Conservation (phyloP, 2,797 vertebrate species). For the Falco peregrinus region DNA sequence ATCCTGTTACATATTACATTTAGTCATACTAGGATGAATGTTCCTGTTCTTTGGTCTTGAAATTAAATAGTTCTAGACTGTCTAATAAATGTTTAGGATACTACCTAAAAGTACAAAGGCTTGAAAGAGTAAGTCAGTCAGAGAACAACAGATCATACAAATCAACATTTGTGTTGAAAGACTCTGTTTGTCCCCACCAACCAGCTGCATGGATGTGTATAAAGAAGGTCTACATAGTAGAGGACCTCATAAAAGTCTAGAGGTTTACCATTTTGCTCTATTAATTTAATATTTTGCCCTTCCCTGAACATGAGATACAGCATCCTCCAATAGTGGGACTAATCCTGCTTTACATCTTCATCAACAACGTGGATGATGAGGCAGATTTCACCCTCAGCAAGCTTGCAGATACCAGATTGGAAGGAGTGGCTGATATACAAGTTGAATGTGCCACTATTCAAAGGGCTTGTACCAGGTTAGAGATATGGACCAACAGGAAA, state of each 20-base stretch:
- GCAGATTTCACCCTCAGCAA: neutral
- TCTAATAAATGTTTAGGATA: neutral
- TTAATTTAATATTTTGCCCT: neutral
- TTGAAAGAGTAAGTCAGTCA: neutral
- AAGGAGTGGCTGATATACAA: neutral
- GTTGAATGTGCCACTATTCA: neutral
- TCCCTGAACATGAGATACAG: neutral
- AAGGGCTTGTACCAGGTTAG: neutral
- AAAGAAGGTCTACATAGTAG: neutral
- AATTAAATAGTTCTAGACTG: neutral
- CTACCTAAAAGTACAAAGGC: neutral
- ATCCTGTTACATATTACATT: neutral
- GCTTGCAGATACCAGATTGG: neutral
- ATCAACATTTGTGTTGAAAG: neutral
- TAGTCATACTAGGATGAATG: neutral
- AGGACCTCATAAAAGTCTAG: neutral
- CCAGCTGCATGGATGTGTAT: neutral
- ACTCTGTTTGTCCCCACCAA: neutral
- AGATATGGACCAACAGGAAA: neutral
- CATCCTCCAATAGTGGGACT: neutral
- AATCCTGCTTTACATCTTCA: neutral
- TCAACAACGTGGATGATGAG: neutral
- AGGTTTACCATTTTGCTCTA: neutral
- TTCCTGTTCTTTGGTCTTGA: neutral
- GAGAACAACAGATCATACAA: neutral